Conservation (phyloP, 1,140 invertebrate species). For the Chironomus striatipennis region DNA sequence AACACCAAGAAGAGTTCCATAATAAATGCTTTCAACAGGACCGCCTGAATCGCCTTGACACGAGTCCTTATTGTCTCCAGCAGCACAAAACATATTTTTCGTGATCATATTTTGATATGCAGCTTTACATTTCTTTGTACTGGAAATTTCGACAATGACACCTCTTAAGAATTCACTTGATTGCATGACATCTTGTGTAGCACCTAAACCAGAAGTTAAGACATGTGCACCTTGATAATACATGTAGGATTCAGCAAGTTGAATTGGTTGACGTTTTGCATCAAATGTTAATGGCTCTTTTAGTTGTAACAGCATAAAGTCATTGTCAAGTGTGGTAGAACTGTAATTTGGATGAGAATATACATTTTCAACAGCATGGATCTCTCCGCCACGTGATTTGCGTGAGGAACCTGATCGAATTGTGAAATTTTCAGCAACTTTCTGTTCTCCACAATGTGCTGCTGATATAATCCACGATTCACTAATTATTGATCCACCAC, state of each 20-base stretch:
- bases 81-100: constrained; percentile 51
- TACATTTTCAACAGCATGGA: not conserved
- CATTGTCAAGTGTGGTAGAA: not conserved
- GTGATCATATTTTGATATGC: constrained; percentile 35
- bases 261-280: not conserved
- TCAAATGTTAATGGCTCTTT: not conserved
- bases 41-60: constrained; percentile 49
- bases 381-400: not conserved
- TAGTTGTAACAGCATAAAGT: not conserved
- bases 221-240: not conserved
- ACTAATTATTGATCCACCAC: not conserved
- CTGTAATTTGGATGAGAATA: not conserved
- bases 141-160: not conserved
- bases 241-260: not conserved
- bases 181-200: not conserved
- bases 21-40: constrained; percentile 32
- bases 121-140: not conserved
- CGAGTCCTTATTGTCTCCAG: constrained; percentile 48
- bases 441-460: not conserved
- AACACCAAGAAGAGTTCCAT: constrained; percentile 44
- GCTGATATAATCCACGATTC: not conserved
- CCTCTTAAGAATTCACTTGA: not conserved
- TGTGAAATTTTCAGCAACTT: not conserved
- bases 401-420: not conserved
- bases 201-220: not conserved